Evolutionary conservation across 2,888 invertebrate species (phyloP).

Genomic region (Cosmorhoe ocellata): DNA sequence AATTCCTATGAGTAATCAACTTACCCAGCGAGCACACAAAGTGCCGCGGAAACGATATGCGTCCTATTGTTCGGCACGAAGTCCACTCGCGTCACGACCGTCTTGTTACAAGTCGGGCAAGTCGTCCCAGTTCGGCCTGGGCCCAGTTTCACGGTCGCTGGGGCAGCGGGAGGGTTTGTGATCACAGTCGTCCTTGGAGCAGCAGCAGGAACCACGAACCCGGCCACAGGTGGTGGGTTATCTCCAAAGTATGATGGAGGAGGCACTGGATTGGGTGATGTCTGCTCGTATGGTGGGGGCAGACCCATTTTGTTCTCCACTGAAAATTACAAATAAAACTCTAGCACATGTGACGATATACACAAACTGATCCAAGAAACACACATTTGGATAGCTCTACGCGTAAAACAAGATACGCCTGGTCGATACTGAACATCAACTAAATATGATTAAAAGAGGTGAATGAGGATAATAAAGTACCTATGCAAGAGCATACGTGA

Average conservation of each 20-base stretch:
- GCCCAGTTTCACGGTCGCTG: slow-evolving; percentile 45
- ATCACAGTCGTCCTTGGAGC: slow-evolving; percentile 66
- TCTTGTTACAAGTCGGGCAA: slow-evolving; percentile 67
- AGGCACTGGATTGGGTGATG: slow-evolving; percentile 63
- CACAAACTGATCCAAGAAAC: too few relatives aligned
- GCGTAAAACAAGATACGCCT: not conserved
- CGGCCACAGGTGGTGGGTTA: slow-evolving; percentile 65
- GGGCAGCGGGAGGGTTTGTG: slow-evolving; percentile 43
- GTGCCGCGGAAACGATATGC: slow-evolving; percentile 71
- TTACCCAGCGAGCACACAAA: slow-evolving; percentile 72
- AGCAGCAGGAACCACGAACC: slow-evolving; percentile 49
- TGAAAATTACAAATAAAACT: slow-evolving; percentile 43
- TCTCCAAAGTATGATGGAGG: slow-evolving; percentile 74
- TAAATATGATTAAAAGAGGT: slow-evolving; percentile 1
- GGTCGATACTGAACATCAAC: not conserved
- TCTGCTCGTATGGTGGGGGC: slow-evolving; percentile 70
- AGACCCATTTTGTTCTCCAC: slow-evolving; percentile 79
- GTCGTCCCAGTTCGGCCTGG: slow-evolving; percentile 70
- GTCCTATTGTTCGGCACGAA: slow-evolving; percentile 74
- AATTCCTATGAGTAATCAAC: slow-evolving; percentile 30
- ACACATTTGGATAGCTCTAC: too few relatives aligned
- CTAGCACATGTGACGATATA: not conserved
- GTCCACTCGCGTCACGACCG: slow-evolving; percentile 68
- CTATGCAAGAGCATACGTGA: slow-evolving; percentile 3
- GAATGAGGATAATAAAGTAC: slow-evolving; percentile 5